Evolutionary conservation across 2,888 invertebrate species (phyloP), one percentile per base, ranked within the genome.

Genomic region (Eupithecia inturbata): DNA sequence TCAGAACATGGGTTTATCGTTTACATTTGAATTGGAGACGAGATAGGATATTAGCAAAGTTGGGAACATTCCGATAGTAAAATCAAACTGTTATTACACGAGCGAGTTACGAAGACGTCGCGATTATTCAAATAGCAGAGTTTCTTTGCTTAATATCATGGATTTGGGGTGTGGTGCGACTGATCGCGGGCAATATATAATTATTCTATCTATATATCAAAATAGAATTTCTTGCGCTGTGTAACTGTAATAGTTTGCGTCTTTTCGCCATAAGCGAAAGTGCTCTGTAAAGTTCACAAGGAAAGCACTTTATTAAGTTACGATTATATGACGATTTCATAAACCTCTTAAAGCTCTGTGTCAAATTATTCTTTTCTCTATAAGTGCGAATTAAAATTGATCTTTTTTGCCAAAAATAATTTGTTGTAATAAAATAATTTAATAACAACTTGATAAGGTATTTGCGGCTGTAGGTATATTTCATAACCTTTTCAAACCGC

Each of bases 71-170:
- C 62, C 53, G 66, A 73, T 76, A 74, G 74, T 73, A 76, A 77
- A 75, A 81, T 83, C 80, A 83, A 85, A 84, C 81, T 81, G 84
- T 82, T 85, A 85, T 85, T 84, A 84, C 79, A 71, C 79, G 78
- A 78, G 72, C 74, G 81, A 84, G 80, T 83, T 81, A 66, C 68
- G 69, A 75, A 80, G 82, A 82, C 84, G 83, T 82, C 77, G 81
- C 81, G 82, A 84, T 85, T 85, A 85, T 84, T 83, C 84, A 82
- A 83, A 84, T 80, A 74, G 71, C 77, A 2, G 69, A 75, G 75
- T 76, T 79, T 77, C 78, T 79, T 75, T 71, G 76, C 68, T 68
- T 71, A 76, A 73, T 73, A 71, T 71, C 76, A 68, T 36, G 39
- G 49, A 53, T 63, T 70, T 67, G 36, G 68, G 74, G 75, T 53